These are phyloP conservation scores for Cheirogaleus medius DNA, from an alignment of 2,113 vertebrate species.

Conservation along the genomic window DNA sequence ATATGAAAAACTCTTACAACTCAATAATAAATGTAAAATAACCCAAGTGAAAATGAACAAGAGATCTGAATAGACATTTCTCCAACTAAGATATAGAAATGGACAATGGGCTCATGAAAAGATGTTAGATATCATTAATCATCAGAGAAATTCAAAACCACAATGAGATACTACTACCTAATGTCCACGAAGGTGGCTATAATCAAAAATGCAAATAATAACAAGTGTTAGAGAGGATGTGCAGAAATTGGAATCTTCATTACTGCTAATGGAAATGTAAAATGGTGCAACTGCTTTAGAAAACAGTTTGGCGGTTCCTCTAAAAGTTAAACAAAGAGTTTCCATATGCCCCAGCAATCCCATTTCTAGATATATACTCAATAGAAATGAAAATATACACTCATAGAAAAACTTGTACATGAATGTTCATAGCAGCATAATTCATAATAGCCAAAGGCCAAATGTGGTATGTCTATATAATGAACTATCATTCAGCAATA, in stretches of 20 bases:
- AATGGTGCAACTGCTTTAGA: background rate
- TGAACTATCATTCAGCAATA: background rate
- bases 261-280: background rate
- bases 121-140: background rate
- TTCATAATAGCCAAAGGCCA: background rate
- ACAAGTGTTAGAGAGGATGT: background rate
- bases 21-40: constrained; percentile 9
- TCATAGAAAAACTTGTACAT: background rate
- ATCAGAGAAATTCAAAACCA: background rate
- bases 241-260: background rate
- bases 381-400: background rate
- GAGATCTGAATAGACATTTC: background rate
- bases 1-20: background rate
- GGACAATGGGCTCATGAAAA: background rate
- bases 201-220: background rate
- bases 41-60: background rate
- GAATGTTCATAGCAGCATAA: background rate
- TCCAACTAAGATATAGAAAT: background rate
- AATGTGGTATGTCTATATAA: background rate
- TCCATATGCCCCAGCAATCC: background rate
- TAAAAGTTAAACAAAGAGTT: background rate
- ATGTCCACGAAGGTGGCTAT: background rate
- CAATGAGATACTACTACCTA: background rate
- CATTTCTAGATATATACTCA: background rate
- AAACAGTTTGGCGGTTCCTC: background rate